These are phyloP conservation scores for Sminthurides bifidus DNA, from an alignment of 1,140 invertebrate species.

Conservation along the genomic window DNA sequence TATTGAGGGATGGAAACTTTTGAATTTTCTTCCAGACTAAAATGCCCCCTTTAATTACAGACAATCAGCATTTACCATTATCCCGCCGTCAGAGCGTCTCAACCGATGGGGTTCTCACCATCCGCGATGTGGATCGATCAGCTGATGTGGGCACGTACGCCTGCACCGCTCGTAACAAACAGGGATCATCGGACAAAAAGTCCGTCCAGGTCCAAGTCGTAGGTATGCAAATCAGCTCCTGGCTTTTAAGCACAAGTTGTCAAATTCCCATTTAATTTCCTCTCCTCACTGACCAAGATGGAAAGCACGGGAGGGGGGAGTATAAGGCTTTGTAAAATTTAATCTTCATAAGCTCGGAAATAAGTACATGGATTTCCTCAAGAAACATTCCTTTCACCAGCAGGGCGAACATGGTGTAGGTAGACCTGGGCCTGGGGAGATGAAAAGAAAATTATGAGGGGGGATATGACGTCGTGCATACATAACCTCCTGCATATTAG, in stretches of 20 bases:
- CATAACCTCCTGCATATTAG: too few species aligned
- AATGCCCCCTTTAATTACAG: conserved; percentile 38
- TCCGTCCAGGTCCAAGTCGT: conserved; percentile 41
- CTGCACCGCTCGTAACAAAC: conserved; percentile 40
- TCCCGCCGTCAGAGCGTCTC: conserved; percentile 39
- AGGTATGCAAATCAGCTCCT: conserved; percentile 35
- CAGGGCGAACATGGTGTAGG: too few species aligned
- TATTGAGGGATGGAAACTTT: neutral
- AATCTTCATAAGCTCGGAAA: too few species aligned
- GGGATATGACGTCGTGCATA: too few species aligned
- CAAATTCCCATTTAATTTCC: too few species aligned
- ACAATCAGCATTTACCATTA: conserved; percentile 50
- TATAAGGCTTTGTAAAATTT: neutral
- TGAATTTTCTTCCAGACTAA: neutral
- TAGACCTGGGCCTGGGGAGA: too few species aligned
- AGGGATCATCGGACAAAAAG: conserved; percentile 40
- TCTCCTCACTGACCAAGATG: too few species aligned
- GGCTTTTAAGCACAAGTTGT: too few species aligned
- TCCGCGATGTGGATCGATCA: conserved; percentile 42
- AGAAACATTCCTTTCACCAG: too few species aligned
- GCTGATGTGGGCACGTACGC: conserved; percentile 43
- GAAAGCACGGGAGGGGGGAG: too few species aligned
- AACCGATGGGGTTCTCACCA: conserved; percentile 59
- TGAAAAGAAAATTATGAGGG: too few species aligned
- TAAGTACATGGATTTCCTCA: too few species aligned